phyloP scores from a whole-genome alignment of 2,797 vertebrate genomes.

The Ceyx erithaca region DNA sequence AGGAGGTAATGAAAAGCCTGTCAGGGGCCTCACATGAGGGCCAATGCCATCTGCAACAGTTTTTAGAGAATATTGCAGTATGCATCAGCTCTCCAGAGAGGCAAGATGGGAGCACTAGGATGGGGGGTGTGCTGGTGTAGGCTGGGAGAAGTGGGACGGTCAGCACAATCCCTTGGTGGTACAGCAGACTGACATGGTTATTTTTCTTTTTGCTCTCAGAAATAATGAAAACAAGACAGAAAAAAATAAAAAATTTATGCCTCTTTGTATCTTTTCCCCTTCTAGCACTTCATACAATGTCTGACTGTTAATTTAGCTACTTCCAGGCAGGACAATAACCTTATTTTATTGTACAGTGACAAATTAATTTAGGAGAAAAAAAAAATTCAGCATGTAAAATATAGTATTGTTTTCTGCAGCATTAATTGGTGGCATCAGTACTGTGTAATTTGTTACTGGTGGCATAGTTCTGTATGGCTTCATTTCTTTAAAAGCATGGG shows the following conservation, averaged over 20 bases:
- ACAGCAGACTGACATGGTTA: rapidly evolving
- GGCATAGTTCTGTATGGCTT: slow-evolving; percentile 39
- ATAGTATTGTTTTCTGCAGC: background rate
- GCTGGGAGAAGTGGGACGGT: background rate
- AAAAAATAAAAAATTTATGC: background rate
- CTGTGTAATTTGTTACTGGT: slow-evolving; percentile 41
- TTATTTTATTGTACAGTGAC: background rate
- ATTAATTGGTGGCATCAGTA: slow-evolving; percentile 35
- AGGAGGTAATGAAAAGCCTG: background rate
- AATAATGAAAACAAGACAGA: background rate
- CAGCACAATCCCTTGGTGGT: background rate
- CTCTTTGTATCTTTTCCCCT: background rate
- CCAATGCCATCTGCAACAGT: rapidly evolving
- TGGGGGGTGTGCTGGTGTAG: background rate
- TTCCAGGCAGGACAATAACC: background rate
- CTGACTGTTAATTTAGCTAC: background rate
- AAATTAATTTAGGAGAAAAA: slow-evolving; percentile 26
- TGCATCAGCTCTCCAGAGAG: background rate
- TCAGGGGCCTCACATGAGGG: background rate
- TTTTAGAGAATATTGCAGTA: background rate
- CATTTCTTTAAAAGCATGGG: slow-evolving; percentile 62
- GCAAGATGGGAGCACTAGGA: background rate
- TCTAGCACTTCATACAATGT: background rate
- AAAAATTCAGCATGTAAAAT: background rate
- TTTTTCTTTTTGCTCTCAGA: background rate